Evolutionary conservation across 2,797 vertebrate genomes (phyloP), one percentile per base, ranked within the genome.

Genomic region (Sebastes matsubarae): DNA sequence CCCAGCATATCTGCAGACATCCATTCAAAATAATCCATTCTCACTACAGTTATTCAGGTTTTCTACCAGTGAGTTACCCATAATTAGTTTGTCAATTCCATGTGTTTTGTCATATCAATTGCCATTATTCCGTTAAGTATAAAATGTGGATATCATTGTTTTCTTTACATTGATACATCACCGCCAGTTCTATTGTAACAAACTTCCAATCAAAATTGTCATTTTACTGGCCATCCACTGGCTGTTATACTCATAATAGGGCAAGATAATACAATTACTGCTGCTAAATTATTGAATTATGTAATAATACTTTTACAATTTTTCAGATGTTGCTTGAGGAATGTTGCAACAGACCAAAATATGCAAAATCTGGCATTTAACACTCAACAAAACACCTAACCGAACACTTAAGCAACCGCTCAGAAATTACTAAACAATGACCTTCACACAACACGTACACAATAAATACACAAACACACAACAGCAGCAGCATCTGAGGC

Each of bases 381-480:
- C 38, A 68, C 12, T 25, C 2, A 42, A 58, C 54, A 60, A 18
- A 60, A 58, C 22, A 65, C 20, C 27, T 57, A 46, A 74, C 42
- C 65, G 4, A 60, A 58, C 22, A 65, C 20, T 32, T 52, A 46
- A 5, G 74, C 29, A 60, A 38, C 4, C 16, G 30, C 61, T 57
- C 16, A 65, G 14, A 25, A 61, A 36, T 59, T 0, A 73, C 24
- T 13, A 10, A 25, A 78, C 57, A 20, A 22, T 29, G 1, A 54
- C 63, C 12, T 22, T 14, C 64, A 77, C 54, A 74, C 27, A 64
- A 55, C 42, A 85, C 13, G 73, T 34, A 55, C 3, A 85, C 64
- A 9, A 46, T 10, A 79, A 29, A 61, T 4, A 80, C 68, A 85
- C 59, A 77, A 78, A 79, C 65, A 77, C 74, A 79, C 24, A 64